These are phyloP conservation scores for Melieria omissa DNA, from an alignment of 2,888 invertebrate genomes.

Conservation along the genomic window DNA sequence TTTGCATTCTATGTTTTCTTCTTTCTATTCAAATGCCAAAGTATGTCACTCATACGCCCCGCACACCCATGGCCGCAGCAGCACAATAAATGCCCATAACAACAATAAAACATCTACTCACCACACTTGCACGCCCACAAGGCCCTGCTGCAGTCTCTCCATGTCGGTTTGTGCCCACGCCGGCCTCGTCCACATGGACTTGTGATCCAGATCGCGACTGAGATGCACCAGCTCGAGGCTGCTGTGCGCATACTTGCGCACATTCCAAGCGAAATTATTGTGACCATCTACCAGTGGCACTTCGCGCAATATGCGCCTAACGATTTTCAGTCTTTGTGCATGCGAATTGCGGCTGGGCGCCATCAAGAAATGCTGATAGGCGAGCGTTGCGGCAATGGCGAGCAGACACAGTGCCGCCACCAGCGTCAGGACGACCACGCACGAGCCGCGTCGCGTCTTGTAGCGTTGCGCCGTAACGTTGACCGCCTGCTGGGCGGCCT, in stretches of 20 bases:
- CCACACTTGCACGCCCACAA: conserved; percentile 93
- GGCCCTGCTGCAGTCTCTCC: conserved; percentile 82
- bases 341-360: conserved; percentile 66
- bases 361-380: conserved; percentile 65
- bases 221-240: conserved; percentile 70
- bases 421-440: conserved; percentile 61
- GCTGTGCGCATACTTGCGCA: conserved; percentile 87
- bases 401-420: conserved; percentile 61
- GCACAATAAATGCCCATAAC: background rate
- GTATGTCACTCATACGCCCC: background rate
- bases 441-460: conserved; percentile 59
- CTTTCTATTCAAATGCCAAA: too few relatives aligned
- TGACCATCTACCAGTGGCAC: conserved; percentile 74
- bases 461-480: conserved; percentile 43
- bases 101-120: conserved; percentile 49
- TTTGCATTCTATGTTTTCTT: background rate
- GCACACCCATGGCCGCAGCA: too few relatives aligned
- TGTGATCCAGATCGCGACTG: conserved; percentile 61
- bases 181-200: conserved; percentile 85
- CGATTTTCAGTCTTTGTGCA: conserved; percentile 66
- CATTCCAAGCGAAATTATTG: conserved; percentile 90
- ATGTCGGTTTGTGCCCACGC: conserved; percentile 95
- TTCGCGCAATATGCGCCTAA: conserved; percentile 63
- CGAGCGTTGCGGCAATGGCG: conserved; percentile 61
- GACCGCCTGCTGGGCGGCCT: conserved; percentile 39